phyloP scores from a whole-genome alignment of 37 sponge, comb jelly and placozoan species.

The Ephydatia muelleri region DNA sequence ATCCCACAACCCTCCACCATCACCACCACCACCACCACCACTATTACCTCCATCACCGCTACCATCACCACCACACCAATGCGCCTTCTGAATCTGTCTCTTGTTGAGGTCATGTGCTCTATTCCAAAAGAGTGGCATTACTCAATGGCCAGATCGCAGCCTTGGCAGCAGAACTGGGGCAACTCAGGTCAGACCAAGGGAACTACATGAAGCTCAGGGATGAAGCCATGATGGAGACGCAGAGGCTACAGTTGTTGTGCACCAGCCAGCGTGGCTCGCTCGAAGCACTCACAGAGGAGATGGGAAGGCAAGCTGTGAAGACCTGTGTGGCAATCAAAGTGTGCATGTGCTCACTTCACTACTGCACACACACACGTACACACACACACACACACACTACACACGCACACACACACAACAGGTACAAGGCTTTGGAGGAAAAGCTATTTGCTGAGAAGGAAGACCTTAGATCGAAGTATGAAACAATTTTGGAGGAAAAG shows the following conservation, averaged over 20 bases:
- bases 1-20: not conserved
- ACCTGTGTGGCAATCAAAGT: too few species aligned
- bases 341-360: too few species aligned
- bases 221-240: not conserved
- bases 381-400: too few species aligned
- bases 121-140: not conserved
- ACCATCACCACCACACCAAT: too few species aligned
- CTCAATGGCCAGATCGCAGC: conserved; percentile 4
- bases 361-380: too few species aligned
- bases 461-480: conserved; percentile 56
- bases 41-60: too few species aligned
- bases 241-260: not conserved
- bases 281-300: conserved; percentile 44
- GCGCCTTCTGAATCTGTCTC: too few species aligned
- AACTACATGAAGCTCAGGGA: not conserved
- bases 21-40: not conserved
- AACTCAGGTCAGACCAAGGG: conserved; percentile 4
- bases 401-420: not conserved
- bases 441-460: conserved; percentile 65
- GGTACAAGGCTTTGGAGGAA: conserved; percentile 64
- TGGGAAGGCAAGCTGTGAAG: conserved; percentile 40
- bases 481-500: conserved; percentile 71
- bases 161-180: conserved; percentile 4
- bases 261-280: not conserved
- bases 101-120: too few species aligned